A percentile compares a stretch with the other conserved stretches of the same genome.
Evolutionary conservation across 2,113 vertebrate species (phyloP).

Genomic region (Cromileptes altivelis): DNA sequence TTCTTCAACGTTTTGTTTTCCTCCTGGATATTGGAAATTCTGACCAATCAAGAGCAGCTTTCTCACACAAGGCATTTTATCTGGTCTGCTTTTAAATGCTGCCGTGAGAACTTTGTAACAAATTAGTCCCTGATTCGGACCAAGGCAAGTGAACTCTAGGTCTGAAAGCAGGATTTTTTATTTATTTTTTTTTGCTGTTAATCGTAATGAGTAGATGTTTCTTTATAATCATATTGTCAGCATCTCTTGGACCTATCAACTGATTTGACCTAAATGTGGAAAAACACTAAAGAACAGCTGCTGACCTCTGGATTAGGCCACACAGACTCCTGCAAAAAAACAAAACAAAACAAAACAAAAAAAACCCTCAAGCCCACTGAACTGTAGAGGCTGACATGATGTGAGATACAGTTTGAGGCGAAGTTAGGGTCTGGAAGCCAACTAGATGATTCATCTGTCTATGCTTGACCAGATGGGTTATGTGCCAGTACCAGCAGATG

Average conservation of each 20-base stretch:
- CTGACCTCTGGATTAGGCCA: slow-evolving; percentile 43
- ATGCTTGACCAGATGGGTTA: slow-evolving; percentile 75
- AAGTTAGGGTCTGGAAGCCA: slow-evolving; percentile 64
- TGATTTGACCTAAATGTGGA: slow-evolving; percentile 2
- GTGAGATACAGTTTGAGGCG: slow-evolving; percentile 51
- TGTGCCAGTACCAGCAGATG: slow-evolving; percentile 72
- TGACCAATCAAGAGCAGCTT: too few relatives aligned
- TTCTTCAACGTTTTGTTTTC: too few relatives aligned
- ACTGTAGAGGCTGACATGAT: slow-evolving; percentile 51
- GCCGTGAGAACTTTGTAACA: too few relatives aligned
- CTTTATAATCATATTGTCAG: not conserved
- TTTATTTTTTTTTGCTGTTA: not conserved
- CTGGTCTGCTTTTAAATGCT: too few relatives aligned
- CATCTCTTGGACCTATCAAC: not conserved
- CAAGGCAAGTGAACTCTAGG: too few relatives aligned
- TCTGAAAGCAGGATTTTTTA: too few relatives aligned
- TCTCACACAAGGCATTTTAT: too few relatives aligned
- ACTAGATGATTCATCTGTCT: slow-evolving; percentile 72
- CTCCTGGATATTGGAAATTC: too few relatives aligned
- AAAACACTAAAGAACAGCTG: slow-evolving; percentile 51
- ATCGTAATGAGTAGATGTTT: not conserved
- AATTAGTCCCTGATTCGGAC: too few relatives aligned
- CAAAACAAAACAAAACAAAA: not conserved
- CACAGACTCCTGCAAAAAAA: slow-evolving; percentile 9
- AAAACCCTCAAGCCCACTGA: slow-evolving; percentile 36